These are phyloP conservation scores for Nymphalis c-album DNA, from an alignment of 2,888 invertebrate species.

Conservation along the genomic window DNA sequence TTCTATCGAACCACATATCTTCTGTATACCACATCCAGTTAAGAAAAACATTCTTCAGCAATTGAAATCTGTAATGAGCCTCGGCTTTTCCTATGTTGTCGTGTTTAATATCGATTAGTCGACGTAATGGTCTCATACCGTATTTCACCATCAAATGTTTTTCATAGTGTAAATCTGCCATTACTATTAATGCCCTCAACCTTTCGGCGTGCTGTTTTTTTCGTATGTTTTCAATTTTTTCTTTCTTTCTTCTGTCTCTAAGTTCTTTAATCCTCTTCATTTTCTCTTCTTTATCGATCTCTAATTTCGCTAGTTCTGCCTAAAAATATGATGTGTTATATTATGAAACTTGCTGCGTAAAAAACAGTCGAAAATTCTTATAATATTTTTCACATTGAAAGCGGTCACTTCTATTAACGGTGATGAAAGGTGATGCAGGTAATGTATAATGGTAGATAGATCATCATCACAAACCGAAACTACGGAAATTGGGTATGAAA, in stretches of 20 bases:
- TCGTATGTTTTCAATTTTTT: constrained; percentile 83
- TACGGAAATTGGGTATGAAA: too few relatives aligned
- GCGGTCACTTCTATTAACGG: too few relatives aligned
- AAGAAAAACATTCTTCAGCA: constrained; percentile 74
- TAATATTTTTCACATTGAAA: too few relatives aligned
- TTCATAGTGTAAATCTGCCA: constrained; percentile 78
- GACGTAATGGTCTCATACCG: constrained; percentile 63
- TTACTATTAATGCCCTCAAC: constrained; percentile 71
- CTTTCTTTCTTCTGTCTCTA: constrained; percentile 81
- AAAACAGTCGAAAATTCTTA: too few relatives aligned
- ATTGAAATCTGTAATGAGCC: constrained; percentile 67
- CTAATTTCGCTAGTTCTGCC: constrained; percentile 75
- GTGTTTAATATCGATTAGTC: constrained; percentile 59
- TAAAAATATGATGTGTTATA: constrained; percentile 38
- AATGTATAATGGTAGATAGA: too few relatives aligned
- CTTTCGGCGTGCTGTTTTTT: constrained; percentile 79
- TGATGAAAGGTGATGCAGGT: too few relatives aligned
- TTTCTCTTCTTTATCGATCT: constrained; percentile 84
- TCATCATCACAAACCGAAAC: too few relatives aligned
- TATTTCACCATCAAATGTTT: constrained; percentile 64
- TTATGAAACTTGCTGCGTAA: too few relatives aligned
- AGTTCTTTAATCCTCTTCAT: constrained; percentile 81
- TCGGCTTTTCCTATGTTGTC: constrained; percentile 73
- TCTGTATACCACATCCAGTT: constrained; percentile 79
- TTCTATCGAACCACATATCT: constrained; percentile 76